Percentiles rank a stretch among this genome's conserved stretches.
These are phyloP conservation scores for Eupelmus urozonus DNA, from an alignment of 2,888 invertebrate species.

Conservation along the genomic window DNA sequence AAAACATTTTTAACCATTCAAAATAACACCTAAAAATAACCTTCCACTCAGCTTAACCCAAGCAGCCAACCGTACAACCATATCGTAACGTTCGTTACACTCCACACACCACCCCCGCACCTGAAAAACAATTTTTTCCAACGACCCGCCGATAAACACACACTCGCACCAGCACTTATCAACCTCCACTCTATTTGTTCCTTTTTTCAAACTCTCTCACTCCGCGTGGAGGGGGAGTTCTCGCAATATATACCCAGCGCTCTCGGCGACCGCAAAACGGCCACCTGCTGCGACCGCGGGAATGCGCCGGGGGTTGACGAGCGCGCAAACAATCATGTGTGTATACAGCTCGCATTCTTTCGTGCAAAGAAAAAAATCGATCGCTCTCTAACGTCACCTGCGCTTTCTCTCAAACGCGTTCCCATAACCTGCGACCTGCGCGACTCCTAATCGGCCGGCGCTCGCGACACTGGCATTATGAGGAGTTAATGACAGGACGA, in stretches of 20 bases:
- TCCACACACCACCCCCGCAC: no score
- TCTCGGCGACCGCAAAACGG: slow-evolving; percentile 28
- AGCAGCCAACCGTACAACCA: no score
- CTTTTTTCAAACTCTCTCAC: slow-evolving; percentile 27
- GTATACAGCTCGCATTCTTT: not conserved
- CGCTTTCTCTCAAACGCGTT: slow-evolving; percentile 62
- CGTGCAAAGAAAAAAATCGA: slow-evolving; percentile 64
- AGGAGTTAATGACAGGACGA: slow-evolving; percentile 42
- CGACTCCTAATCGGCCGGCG: slow-evolving; percentile 45
- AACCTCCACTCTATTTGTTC: slow-evolving; percentile 56
- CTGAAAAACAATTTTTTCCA: not conserved
- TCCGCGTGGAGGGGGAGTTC: slow-evolving; percentile 15
- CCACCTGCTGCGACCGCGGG: slow-evolving; percentile 54
- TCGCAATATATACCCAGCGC: not conserved
- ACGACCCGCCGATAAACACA: not conserved
- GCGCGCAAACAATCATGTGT: slow-evolving; percentile 49
- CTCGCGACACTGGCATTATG: not conserved
- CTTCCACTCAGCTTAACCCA: no score
- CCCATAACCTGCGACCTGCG: slow-evolving; percentile 63
- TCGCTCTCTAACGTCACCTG: slow-evolving; percentile 67
- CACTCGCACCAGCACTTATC: not conserved
- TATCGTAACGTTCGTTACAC: no score
- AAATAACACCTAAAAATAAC: no score
- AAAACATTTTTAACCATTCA: no score
- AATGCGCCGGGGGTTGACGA: slow-evolving; percentile 26